Percentiles rank a stretch among this genome's conserved stretches.
These are phyloP conservation scores for Ciconia maguari DNA, from an alignment of 2,113 vertebrate genomes.

Conservation along the genomic window DNA sequence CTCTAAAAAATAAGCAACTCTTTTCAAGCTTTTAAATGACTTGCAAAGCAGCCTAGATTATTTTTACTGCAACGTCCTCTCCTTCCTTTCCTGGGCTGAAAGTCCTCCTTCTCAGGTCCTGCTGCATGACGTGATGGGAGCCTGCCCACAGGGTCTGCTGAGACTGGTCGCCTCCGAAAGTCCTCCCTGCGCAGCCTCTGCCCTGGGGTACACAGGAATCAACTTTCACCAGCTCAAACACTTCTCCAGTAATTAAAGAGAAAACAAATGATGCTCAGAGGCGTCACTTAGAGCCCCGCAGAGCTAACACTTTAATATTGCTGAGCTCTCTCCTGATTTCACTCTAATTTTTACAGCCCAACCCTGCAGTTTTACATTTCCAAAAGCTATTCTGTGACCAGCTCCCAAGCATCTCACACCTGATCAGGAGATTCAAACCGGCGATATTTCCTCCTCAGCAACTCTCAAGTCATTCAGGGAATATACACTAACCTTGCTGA, in stretches of 20 bases:
- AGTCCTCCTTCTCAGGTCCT: not conserved
- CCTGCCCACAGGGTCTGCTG: not conserved
- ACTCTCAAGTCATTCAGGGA: not conserved
- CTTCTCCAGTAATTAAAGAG: not conserved
- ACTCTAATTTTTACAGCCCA: not conserved
- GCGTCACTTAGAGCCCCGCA: not conserved
- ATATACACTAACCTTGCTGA: not conserved
- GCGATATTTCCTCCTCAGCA: not conserved
- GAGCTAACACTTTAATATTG: no score
- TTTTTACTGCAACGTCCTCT: not conserved
- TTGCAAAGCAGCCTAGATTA: not conserved
- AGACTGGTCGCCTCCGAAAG: not conserved
- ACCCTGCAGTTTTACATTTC: not conserved
- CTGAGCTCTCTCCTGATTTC: not conserved
- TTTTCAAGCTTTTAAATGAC: not conserved
- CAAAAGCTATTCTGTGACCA: not conserved
- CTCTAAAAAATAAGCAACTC: not conserved
- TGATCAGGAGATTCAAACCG: not conserved
- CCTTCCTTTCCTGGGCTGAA: not conserved
- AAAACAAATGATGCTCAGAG: not conserved
- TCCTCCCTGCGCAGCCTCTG: not conserved
- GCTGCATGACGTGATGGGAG: not conserved
- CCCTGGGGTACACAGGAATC: not conserved
- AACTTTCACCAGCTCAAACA: not conserved
- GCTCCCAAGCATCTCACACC: not conserved